Percentiles rank a stretch among this genome's conserved stretches.
Conservation (phyloP, 1,140 invertebrate genomes). For the Elymnias hypermnestra region DNA sequence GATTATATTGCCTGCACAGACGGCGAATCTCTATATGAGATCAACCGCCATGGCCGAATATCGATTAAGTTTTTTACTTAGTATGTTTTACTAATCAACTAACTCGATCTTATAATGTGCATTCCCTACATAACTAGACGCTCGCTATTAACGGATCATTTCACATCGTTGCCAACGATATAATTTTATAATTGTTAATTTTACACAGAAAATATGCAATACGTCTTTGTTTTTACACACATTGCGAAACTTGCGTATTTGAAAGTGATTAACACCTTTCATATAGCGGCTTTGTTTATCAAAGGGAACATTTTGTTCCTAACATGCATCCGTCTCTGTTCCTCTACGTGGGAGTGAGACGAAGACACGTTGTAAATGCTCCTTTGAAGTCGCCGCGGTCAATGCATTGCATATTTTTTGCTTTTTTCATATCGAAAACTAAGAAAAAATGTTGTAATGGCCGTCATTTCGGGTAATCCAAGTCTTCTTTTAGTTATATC, state of each 20-base stretch:
- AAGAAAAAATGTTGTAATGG: constrained; percentile 54
- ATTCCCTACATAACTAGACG: too few relatives aligned
- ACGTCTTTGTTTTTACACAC: constrained; percentile 1
- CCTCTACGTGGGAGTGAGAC: constrained; percentile 12
- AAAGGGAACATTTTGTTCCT: constrained; percentile 46
- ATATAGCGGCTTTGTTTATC: constrained; percentile 16
- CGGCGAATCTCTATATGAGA: too few relatives aligned
- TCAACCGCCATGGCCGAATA: too few relatives aligned
- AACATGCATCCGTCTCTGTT: constrained; percentile 25
- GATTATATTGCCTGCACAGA: too few relatives aligned
- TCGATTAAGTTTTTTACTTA: too few relatives aligned
- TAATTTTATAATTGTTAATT: neutral
- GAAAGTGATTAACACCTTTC: constrained; percentile 20
- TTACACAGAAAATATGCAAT: neutral
- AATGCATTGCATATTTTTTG: constrained; percentile 45
- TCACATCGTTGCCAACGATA: neutral
- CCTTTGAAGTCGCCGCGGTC: constrained; percentile 57
- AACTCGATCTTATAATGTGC: too few relatives aligned
- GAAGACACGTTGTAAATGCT: constrained; percentile 32
- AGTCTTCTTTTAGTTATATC: constrained; percentile 28
- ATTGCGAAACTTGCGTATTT: constrained; percentile 12
- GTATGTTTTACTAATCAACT: too few relatives aligned
- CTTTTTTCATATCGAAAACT: constrained; percentile 61
- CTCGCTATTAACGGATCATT: too few relatives aligned
- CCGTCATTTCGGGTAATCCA: constrained; percentile 58